phyloP scores from a whole-genome alignment of 2,888 invertebrate genomes.

The Unio pictorum region DNA sequence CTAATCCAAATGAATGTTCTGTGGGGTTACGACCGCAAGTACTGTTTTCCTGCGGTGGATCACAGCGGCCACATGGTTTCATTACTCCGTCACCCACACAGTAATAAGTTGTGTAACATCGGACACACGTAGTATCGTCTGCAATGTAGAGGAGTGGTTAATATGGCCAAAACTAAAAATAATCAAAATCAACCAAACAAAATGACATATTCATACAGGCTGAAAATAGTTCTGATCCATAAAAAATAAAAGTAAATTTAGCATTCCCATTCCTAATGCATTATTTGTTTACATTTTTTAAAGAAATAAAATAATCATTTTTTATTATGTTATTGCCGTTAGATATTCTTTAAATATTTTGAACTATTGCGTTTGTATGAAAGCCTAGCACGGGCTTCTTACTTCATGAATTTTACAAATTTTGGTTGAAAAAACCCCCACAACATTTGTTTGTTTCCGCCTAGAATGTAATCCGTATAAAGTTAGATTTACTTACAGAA shows the following conservation, averaged over 20 bases:
- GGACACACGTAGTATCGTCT: conserved; percentile 51
- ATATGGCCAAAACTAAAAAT: too few species aligned
- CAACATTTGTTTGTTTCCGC: too few species aligned
- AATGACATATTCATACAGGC: too few species aligned
- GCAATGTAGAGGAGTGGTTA: neutral
- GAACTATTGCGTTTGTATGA: neutral
- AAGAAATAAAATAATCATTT: too few species aligned
- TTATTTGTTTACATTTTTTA: too few species aligned
- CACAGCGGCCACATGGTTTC: conserved; percentile 51
- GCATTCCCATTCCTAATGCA: too few species aligned
- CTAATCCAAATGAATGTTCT: conserved; percentile 54
- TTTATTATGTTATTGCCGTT: too few species aligned
- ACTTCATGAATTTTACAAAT: neutral
- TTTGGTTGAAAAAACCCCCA: neutral
- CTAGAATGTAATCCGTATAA: too few species aligned
- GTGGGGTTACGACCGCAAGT: conserved; percentile 44
- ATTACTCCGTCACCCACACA: conserved; percentile 49
- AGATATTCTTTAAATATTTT: too few species aligned
- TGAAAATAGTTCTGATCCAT: too few species aligned
- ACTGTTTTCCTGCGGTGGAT: conserved; percentile 26
- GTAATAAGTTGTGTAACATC: conserved; percentile 51
- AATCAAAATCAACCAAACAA: too few species aligned
- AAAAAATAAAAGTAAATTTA: too few species aligned
- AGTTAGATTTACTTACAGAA: conserved; percentile 38
- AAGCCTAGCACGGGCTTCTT: neutral